Evolutionary conservation across 2,113 vertebrate species (phyloP), one percentile per base, ranked within the genome.

Genomic region (Mohoua ochrocephala): DNA sequence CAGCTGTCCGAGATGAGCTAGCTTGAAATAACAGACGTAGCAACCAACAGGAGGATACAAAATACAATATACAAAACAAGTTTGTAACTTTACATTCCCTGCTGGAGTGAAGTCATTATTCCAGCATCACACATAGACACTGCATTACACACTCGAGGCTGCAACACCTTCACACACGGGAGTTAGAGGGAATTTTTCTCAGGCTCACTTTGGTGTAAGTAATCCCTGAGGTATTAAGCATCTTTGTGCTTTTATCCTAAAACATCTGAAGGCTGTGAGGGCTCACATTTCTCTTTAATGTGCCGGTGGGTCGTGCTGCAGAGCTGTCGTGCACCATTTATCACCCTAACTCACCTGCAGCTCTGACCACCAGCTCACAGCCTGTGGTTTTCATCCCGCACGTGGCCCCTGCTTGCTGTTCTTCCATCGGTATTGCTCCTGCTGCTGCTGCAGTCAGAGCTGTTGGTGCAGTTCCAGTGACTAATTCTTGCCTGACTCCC

Each of bases 81-180:
- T 90, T 21, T 6, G 2, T 67, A 26, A 45, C 23, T 47, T 39
- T 9, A 26, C 30, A 18, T 27, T 23, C 1, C 1, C 23, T 82
- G 69, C 82, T 45, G 7, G 47, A 35, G 17, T 2, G 27, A 49
- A 69, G 42, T 23, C 49, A 24, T 65, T 15, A 33, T 27, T 45
- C 54, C 56, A 65, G 8, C 42, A 16, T 39, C 30, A 27, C n/a
- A 15, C 1, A 1, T 7, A 26, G 30, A 5, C 26, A 6, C 2
- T 2, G 47, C n/a, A 7, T 45, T 3, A 41, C 42, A n/a, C 45
- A 6, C 64, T 4, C 3, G 5, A 50, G 79, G 47, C 88, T 75
- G 20, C 49, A 71, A 20, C 67, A 80, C 44, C 59, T 86, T 54
- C 73, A 41, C 14, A 5, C 39, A 11, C 7, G 12, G 37, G 30